These are phyloP conservation scores for Cerceris ruficornis DNA, from an alignment of 2,888 invertebrate genomes.

Conservation along the genomic window DNA sequence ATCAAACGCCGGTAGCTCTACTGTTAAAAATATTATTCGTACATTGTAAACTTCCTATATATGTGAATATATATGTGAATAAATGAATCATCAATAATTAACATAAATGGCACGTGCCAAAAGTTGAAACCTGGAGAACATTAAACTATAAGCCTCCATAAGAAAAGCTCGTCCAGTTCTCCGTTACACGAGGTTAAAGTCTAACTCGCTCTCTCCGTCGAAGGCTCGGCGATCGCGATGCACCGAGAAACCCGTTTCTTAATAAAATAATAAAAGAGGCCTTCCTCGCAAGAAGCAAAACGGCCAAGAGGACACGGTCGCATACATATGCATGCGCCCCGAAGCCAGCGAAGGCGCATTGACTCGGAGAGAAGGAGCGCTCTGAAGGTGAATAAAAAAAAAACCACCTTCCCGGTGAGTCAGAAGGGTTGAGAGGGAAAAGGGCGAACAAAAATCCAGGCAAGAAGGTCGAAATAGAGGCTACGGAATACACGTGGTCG, in stretches of 20 bases:
- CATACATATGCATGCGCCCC: slow-evolving; percentile 19
- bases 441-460: slow-evolving; percentile 52
- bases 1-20: no score
- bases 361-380: slow-evolving; percentile 14
- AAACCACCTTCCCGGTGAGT: slow-evolving; percentile 37
- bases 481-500: slow-evolving; percentile 70
- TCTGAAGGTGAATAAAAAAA: slow-evolving; percentile 20
- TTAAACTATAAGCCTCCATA: background rate
- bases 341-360: slow-evolving; percentile 1
- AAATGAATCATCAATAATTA: no score
- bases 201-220: slow-evolving; percentile 46
- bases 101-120: background rate
- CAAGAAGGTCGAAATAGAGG: slow-evolving; percentile 61
- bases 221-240: slow-evolving; percentile 56
- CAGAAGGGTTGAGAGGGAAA: slow-evolving; percentile 43
- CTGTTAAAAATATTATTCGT: no score
- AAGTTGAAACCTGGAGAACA: background rate
- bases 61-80: no score
- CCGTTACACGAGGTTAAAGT: slow-evolving; percentile 24
- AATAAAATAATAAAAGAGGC: slow-evolving; percentile 74
- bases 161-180: background rate
- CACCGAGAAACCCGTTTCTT: slow-evolving; percentile 71
- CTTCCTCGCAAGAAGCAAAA: slow-evolving; percentile 52
- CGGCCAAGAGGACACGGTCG: slow-evolving; percentile 36
- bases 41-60: no score